Base-by-base conservation (phyloP, 2,888 invertebrate genomes). In the Danaus chrysippus region DNA sequence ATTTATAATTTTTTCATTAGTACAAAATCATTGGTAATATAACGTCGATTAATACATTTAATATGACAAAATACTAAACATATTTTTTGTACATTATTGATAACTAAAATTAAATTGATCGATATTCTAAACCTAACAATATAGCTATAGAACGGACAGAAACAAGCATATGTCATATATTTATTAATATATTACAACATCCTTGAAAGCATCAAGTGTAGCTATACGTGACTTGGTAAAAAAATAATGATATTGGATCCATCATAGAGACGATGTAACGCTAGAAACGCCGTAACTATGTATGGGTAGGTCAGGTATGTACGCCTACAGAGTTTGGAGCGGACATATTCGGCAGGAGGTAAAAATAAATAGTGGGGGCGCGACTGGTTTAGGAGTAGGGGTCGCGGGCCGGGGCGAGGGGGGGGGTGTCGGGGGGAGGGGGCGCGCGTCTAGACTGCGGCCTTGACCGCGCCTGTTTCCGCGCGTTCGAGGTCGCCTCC, bases 381-480 rank as follows among this genome's bases (percentile, higher is more conserved):
- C 65, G 52, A 60, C 62, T 59, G 60, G 64, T 49, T 64, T 66
- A 64, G 64, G 61, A 59, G 62, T 52, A 52, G 58, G 62, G 62
- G 56, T 62, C 62, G 71, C 73, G 71, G 64, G 23, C 8, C 23
- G 23, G 71, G 71, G 72, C 73, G 66, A 68, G 68, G 71, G 68
- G 61, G 66, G 67, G 70, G 62, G 73, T 72, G 69, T 76, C 71
- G 72, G 68, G 73, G 64, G 72, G 69, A 71, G 73, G 72, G 78
- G 78, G 78, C 82, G 77, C 77, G 82, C 77, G 89, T 89, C 88
- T 88, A 88, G 88, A 88, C 88, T 71, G 66, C 78, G 87, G 89
- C 89, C 90, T 89, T 89, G 89, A 88, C 89, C 89, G 86, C 75
- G 83, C 79, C 79, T 81, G 87, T 87, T 89, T 89, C 86, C 88